These are phyloP conservation scores for Lagodon rhomboides DNA, from an alignment of 2,797 vertebrate genomes.

Conservation along the genomic window DNA sequence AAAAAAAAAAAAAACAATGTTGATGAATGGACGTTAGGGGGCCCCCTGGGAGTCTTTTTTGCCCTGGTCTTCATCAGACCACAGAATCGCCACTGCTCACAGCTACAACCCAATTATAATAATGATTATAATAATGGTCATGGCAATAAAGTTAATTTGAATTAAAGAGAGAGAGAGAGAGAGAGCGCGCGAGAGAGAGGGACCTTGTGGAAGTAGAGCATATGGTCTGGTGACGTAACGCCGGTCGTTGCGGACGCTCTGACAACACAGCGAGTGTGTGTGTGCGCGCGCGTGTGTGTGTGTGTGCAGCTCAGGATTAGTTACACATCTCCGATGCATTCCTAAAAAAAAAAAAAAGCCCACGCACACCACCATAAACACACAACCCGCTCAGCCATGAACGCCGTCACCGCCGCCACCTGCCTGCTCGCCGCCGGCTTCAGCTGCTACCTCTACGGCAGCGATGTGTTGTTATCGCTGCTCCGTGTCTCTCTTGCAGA, in stretches of 20 bases:
- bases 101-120: not conserved
- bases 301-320: conserved; percentile 17
- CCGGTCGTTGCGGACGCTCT: conserved; percentile 17
- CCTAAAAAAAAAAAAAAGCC: too few relatives aligned
- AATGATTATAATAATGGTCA: not conserved
- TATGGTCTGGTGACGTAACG: conserved; percentile 73
- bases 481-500: conserved; percentile 78
- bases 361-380: not conserved
- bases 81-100: not conserved
- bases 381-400: conserved; percentile 56
- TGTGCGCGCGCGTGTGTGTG: not conserved
- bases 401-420: conserved; percentile 60
- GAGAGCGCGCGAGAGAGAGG: conserved; percentile 14
- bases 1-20: too few relatives aligned
- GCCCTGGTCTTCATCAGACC: too few relatives aligned
- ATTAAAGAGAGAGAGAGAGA: not conserved
- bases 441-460: conserved; percentile 75
- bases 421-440: conserved; percentile 78
- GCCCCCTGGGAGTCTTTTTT: too few relatives aligned
- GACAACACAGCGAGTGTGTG: conserved; percentile 17
- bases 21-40: too few relatives aligned
- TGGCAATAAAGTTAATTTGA: not conserved
- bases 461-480: conserved; percentile 71
- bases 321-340: not conserved
- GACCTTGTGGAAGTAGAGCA: conserved; percentile 20